Conservation (phyloP, 2,113 vertebrate genomes). For the Triplophysa rosa region DNA sequence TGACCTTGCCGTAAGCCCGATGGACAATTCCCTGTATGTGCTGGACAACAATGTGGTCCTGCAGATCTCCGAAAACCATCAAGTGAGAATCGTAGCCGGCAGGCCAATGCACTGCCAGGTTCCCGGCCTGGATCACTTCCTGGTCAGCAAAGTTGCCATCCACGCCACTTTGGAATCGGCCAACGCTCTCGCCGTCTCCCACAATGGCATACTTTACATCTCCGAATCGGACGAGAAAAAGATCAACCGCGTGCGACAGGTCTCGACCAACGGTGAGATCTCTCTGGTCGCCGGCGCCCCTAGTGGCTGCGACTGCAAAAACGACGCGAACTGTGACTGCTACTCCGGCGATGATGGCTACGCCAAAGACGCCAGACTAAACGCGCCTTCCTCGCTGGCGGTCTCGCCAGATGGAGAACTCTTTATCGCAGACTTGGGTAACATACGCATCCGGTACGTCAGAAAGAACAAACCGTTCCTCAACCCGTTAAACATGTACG, state of each 20-base stretch:
- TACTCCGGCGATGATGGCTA: conserved; percentile 96
- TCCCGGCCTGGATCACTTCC: conserved; percentile 94
- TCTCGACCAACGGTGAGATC: conserved; percentile 93
- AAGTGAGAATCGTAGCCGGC: conserved; percentile 93
- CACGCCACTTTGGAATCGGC: conserved; percentile 94
- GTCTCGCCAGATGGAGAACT: conserved; percentile 93
- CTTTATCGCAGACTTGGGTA: conserved; percentile 91
- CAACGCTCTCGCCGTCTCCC: conserved; percentile 88
- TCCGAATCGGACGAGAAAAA: conserved; percentile 96
- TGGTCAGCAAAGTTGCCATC: conserved; percentile 91
- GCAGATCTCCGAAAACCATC: conserved; percentile 97
- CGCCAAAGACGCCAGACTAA: conserved; percentile 93
- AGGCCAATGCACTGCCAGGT: conserved; percentile 98
- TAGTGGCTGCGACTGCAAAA: conserved; percentile 96
- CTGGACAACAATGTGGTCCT: conserved; percentile 96
- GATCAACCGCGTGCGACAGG: conserved; percentile 93
- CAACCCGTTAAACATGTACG: conserved; percentile 92
- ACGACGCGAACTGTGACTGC: conserved; percentile 95
- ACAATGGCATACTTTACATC: conserved; percentile 90
- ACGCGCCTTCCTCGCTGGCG: conserved; percentile 87
- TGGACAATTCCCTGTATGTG: conserved; percentile 96
- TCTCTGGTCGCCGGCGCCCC: conserved; percentile 91
- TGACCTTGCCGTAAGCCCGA: conserved; percentile 90
- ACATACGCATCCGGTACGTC: conserved; percentile 92
- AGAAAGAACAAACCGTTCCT: conserved; percentile 92